These are phyloP conservation scores for Eilema griseolum DNA, from an alignment of 2,888 invertebrate species.

Conservation along the genomic window DNA sequence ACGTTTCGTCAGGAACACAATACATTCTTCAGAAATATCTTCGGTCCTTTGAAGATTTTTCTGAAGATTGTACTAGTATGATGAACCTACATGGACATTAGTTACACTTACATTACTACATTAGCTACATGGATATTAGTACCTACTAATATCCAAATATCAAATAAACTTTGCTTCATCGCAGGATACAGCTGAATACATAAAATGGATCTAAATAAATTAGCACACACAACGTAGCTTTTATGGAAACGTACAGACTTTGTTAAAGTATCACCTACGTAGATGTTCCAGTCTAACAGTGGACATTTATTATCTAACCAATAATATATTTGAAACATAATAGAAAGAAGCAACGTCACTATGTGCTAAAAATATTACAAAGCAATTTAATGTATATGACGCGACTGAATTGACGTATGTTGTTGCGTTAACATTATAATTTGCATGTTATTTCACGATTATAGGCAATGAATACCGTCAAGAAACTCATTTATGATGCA, in stretches of 20 bases:
- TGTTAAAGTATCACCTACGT: neutral
- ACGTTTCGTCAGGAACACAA: too few relatives aligned
- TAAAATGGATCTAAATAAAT: constrained; percentile 1
- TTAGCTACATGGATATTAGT: too few relatives aligned
- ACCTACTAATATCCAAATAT: too few relatives aligned
- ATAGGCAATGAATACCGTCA: neutral
- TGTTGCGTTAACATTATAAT: constrained; percentile 17
- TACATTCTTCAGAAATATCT: too few relatives aligned
- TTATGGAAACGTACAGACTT: neutral
- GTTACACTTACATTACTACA: too few relatives aligned
- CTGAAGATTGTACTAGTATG: too few relatives aligned
- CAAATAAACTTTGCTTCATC: too few relatives aligned
- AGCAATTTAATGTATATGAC: constrained; percentile 1
- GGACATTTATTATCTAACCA: neutral
- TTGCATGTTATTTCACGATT: constrained; percentile 19
- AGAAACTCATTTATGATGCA: neutral
- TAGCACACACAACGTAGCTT: neutral
- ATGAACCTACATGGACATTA: too few relatives aligned
- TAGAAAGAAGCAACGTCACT: neutral
- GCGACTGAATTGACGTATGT: constrained; percentile 1
- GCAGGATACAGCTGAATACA: neutral
- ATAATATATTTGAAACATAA: neutral
- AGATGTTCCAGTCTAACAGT: neutral
- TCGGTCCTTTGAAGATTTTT: too few relatives aligned
- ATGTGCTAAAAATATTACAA: neutral